phyloP scores from a whole-genome alignment of 2,797 vertebrate species.

The Coluber constrictor region DNA sequence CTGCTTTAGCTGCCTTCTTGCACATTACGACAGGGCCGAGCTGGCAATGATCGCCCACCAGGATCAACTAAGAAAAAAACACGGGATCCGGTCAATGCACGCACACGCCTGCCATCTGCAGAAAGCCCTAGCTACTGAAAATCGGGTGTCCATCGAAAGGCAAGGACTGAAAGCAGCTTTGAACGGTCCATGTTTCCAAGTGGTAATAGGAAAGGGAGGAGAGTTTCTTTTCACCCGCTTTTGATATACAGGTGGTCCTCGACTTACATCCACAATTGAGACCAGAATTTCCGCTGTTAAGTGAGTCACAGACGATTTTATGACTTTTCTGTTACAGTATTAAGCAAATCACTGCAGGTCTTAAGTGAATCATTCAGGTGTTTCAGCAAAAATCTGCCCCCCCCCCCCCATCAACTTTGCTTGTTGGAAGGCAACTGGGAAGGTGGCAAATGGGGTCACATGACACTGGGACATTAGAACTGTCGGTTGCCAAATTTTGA shows the following conservation, averaged over 20 bases:
- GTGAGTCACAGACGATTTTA: not conserved
- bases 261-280: not conserved
- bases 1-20: conserved; percentile 96
- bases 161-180: not conserved
- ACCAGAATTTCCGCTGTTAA: not conserved
- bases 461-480: too few species aligned
- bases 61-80: conserved; percentile 81
- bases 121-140: not conserved
- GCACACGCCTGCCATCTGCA: too few species aligned
- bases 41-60: conserved; percentile 98
- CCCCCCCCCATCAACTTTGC: not conserved
- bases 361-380: not conserved
- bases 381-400: not conserved
- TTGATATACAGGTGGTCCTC: not conserved
- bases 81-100: not conserved
- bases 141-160: not conserved
- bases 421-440: not conserved
- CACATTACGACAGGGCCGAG: conserved; percentile 98
- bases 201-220: not conserved
- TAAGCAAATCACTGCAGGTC: not conserved
- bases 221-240: not conserved
- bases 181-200: not conserved
- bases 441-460: not conserved
- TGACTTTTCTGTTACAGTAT: not conserved
- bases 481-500: not conserved